Evolutionary conservation across 2,797 vertebrate genomes (phyloP), one percentile per base, ranked within the genome.

Genomic region (Enteromius afrohamiltoni): DNA sequence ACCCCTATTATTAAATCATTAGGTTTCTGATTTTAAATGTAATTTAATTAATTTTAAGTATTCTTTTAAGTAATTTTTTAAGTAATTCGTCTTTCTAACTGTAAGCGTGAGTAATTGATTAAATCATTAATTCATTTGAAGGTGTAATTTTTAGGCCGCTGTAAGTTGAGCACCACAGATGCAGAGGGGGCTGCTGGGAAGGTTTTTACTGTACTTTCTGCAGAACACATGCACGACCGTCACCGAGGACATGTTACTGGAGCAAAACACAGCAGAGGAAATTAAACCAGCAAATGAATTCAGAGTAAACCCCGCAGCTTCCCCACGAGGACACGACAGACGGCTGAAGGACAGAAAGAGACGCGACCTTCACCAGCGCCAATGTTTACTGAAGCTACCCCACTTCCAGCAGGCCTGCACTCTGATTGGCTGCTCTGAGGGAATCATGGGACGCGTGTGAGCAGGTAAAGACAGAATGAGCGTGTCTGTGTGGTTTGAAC

Each of bases 351-450:
- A 89, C 88, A 75, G 34, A 26, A 47, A 70, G 83, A 77, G 74
- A 85, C 31, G 58, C 70, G 87, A 89, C 91, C 90, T 91, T 91
- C 89, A 88, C 26, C 79, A 76, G 77, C 60, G 84, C 79, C 83
- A 84, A 83, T 64, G 83, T 86, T 86, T 69, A 83, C 85, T 82
- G 84, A 86, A 89, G 64, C 85, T 88, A 87, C 86, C 89, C 88
- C 82, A 90, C 83, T 90, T 91, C 86, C 45, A 62, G 69, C 34
- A 29, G 53, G 31, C 37, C 76, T 34, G 64, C 19, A 0, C 1
- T 69, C 73, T 34, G 74, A 85, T 82, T 82, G 79, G 84, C 65
- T 19, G 65, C 2, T 47, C 4, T 62, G 9, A 11, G 13, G n/a
- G 21, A 31, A 51, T 40, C 80, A 83, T 17, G 77, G 71, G 85